These are phyloP conservation scores for Apis florea DNA, from an alignment of 1,140 invertebrate species.

Conservation along the genomic window DNA sequence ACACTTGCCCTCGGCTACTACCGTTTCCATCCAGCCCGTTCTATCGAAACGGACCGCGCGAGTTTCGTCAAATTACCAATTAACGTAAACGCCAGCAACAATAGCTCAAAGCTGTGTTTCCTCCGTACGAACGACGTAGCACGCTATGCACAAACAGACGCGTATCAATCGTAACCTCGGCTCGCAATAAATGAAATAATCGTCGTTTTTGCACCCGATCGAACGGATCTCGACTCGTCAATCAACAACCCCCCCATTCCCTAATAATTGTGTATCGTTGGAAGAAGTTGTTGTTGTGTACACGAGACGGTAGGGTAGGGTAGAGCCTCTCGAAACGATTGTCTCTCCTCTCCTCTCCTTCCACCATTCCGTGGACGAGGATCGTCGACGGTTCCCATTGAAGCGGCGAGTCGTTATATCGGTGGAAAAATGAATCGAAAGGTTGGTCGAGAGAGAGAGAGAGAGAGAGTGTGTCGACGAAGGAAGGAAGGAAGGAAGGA, in stretches of 20 bases:
- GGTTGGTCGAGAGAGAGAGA: not conserved
- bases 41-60: slow-evolving; percentile 55
- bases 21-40: not conserved
- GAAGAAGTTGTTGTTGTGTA: not conserved
- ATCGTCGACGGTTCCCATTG: slow-evolving; percentile 18
- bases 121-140: slow-evolving; percentile 46
- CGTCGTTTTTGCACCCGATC: too few species aligned
- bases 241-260: too few species aligned
- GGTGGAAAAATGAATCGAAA: slow-evolving; percentile 59
- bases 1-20: slow-evolving; percentile 33
- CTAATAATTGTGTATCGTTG: too few species aligned
- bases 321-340: slow-evolving; percentile 28
- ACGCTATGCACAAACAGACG: slow-evolving; percentile 14
- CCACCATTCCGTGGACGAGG: not conserved
- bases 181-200: too few species aligned
- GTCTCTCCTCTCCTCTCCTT: not conserved
- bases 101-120: slow-evolving; percentile 71
- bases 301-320: too few species aligned
- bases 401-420: slow-evolving; percentile 54
- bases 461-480: slow-evolving; percentile 5
- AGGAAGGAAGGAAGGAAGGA: slow-evolving; percentile 35
- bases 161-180: too few species aligned
- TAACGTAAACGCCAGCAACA: slow-evolving; percentile 71
- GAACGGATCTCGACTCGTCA: too few species aligned
- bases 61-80: slow-evolving; percentile 71